Percentiles rank a stretch among this genome's conserved stretches.
Evolutionary conservation across 2,797 vertebrate genomes (phyloP).

Genomic region (Hirundo rustica): DNA sequence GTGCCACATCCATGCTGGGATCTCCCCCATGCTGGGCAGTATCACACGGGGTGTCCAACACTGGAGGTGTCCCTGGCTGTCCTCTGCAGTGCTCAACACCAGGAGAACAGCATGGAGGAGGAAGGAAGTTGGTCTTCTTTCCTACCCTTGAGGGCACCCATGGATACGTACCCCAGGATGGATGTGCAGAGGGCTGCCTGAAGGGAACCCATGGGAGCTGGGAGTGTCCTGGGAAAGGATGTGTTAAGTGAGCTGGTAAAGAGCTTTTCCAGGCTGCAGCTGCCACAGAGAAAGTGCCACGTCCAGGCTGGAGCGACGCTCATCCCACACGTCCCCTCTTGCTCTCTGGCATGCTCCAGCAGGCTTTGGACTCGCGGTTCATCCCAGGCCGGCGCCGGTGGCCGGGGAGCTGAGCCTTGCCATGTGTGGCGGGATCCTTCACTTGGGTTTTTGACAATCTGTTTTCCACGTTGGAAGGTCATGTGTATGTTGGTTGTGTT

Average conservation of each 20-base stretch:
- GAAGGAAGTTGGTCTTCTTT: neutral
- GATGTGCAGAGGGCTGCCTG: neutral
- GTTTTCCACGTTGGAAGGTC: constrained; percentile 14
- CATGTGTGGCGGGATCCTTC: accelerated
- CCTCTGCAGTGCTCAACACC: neutral
- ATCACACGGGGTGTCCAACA: neutral
- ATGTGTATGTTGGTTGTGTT: neutral
- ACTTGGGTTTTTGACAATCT: neutral
- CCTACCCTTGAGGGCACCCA: neutral
- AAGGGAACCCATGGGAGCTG: neutral
- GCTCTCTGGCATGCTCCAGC: neutral
- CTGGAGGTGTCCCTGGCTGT: neutral
- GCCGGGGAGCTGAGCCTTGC: neutral
- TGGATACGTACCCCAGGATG: accelerated
- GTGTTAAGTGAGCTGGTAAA: neutral
- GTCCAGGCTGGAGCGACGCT: neutral
- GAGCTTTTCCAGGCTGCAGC: neutral
- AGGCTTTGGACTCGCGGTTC: accelerated
- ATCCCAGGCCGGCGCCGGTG: accelerated
- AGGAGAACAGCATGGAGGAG: neutral
- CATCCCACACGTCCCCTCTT: accelerated
- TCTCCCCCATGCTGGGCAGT: accelerated
- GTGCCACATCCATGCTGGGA: too few species aligned
- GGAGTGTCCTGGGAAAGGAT: neutral
- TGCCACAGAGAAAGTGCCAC: neutral